Evolutionary conservation across 2,888 invertebrate genomes (phyloP).

Genomic region (Crioceris asparagi): DNA sequence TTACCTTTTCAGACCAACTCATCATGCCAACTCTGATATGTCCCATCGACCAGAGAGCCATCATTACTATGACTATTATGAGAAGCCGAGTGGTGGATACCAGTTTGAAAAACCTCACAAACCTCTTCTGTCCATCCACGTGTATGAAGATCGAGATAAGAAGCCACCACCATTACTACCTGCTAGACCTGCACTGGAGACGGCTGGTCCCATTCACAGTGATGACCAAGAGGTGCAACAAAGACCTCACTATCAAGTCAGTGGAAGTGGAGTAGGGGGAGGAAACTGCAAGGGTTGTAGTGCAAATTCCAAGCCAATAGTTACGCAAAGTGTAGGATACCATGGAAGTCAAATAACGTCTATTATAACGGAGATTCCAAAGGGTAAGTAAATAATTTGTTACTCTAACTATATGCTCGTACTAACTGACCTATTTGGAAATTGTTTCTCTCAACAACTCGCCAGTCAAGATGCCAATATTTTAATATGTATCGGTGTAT

Average conservation of each 20-base stretch:
- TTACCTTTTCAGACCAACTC: conserved; percentile 12
- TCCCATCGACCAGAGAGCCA: neutral
- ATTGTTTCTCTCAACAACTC: no score
- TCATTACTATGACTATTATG: no score
- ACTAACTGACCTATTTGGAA: neutral
- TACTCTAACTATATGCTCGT: neutral
- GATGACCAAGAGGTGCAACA: neutral
- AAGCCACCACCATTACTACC: conserved; percentile 1
- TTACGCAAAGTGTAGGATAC: conserved; percentile 28
- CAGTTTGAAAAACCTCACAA: conserved; percentile 8
- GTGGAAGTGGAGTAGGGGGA: neutral
- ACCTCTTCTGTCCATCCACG: conserved; percentile 2
- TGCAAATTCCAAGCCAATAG: conserved; percentile 20
- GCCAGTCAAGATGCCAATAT: no score
- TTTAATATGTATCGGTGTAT: no score
- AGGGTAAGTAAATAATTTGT: conserved; percentile 25
- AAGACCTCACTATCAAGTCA: conserved; percentile 5
- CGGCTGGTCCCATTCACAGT: neutral
- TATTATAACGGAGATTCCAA: conserved; percentile 31
- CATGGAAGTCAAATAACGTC: conserved; percentile 34
- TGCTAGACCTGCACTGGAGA: neutral
- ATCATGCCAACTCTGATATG: neutral
- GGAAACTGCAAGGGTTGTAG: neutral
- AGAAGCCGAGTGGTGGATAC: no score
- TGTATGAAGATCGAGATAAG: conserved; percentile 1